These are phyloP conservation scores for Melanocharis versteri DNA, from an alignment of 2,113 vertebrate genomes.

Conservation along the genomic window DNA sequence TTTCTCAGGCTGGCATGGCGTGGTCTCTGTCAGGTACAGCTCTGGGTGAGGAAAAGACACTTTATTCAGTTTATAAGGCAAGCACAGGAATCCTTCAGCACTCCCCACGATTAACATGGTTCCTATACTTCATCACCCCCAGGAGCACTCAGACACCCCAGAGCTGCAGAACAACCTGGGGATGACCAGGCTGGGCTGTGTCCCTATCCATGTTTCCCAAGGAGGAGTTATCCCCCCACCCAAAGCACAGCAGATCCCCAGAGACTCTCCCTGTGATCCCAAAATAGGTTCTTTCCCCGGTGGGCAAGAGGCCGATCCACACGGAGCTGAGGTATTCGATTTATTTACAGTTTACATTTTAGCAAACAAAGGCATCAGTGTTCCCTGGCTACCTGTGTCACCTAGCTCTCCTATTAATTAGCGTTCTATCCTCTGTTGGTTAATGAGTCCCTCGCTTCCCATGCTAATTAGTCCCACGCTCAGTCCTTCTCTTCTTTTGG, in stretches of 20 bases:
- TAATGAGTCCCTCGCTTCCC: not conserved
- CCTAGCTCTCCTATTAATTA: not conserved
- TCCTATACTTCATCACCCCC: not conserved
- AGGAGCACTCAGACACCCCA: not conserved
- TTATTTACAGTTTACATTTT: not conserved
- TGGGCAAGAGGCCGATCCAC: too few species aligned
- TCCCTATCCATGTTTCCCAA: not conserved
- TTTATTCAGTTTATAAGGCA: not conserved
- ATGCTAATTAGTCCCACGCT: not conserved
- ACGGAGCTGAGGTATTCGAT: not conserved
- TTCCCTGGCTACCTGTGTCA: not conserved
- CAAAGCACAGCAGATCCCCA: not conserved
- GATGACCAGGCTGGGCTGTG: not conserved
- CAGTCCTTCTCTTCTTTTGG: not conserved
- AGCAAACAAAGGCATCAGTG: not conserved
- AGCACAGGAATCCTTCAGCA: not conserved
- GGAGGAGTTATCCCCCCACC: not conserved
- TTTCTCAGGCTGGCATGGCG: not conserved
- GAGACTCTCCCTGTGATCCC: not conserved
- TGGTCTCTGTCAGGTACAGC: not conserved
- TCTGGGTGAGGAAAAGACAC: not conserved
- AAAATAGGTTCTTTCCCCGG: not conserved
- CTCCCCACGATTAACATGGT: not conserved
- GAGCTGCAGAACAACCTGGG: not conserved
- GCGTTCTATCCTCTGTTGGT: not conserved